Evolutionary conservation across 2,113 vertebrate genomes (phyloP).

Genomic region (Saccopteryx bilineata): DNA sequence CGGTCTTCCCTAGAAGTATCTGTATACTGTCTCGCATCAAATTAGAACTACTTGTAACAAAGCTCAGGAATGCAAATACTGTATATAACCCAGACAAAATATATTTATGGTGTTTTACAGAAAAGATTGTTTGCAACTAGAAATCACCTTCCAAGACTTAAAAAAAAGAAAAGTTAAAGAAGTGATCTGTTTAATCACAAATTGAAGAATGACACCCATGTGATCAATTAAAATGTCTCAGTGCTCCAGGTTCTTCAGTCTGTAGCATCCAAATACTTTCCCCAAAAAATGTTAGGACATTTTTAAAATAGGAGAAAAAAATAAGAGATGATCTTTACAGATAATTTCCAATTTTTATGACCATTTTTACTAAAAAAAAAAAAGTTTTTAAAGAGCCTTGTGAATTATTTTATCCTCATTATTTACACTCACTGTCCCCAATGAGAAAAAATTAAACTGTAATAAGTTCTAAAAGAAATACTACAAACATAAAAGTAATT

Average conservation of each 20-base stretch:
- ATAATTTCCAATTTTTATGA: background rate
- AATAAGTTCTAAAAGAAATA: slow-evolving; percentile 30
- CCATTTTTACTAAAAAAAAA: slow-evolving; percentile 14
- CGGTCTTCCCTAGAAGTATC: background rate
- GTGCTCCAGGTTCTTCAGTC: slow-evolving; percentile 1
- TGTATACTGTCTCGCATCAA: background rate
- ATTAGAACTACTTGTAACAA: background rate
- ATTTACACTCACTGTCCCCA: slow-evolving; percentile 9
- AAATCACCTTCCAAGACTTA: slow-evolving; percentile 37
- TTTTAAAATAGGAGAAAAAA: background rate
- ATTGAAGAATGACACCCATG: slow-evolving; percentile 6
- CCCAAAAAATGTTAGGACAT: background rate
- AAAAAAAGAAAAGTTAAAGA: background rate
- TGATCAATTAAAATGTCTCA: slow-evolving; percentile 24
- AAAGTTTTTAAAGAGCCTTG: background rate
- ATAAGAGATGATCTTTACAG: background rate
- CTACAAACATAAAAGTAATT: background rate
- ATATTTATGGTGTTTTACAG: background rate
- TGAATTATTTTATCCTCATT: background rate
- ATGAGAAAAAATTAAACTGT: background rate
- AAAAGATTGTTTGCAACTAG: slow-evolving; percentile 14
- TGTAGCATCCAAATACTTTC: background rate
- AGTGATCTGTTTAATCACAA: slow-evolving; percentile 13
- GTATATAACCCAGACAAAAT: background rate
- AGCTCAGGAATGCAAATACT: background rate